A percentile compares a stretch with the other conserved stretches of the same genome.
Conservation (phyloP, 2,888 invertebrate genomes). For the Xanthia togata region DNA sequence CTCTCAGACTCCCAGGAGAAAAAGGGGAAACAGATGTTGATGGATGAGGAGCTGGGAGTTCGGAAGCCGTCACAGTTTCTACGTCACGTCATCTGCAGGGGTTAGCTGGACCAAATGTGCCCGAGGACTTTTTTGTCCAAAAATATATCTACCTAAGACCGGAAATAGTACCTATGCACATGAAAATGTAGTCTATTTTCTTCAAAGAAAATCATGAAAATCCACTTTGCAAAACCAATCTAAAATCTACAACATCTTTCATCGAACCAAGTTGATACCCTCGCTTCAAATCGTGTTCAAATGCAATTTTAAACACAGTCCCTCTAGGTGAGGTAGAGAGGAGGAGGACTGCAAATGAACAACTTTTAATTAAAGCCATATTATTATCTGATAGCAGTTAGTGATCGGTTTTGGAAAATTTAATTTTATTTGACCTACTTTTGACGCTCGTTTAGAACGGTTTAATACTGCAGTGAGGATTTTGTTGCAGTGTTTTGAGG, state of each 20-base stretch:
- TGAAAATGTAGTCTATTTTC: background rate
- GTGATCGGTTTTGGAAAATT: constrained; percentile 68
- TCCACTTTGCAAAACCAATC: background rate
- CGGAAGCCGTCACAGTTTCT: too few species aligned
- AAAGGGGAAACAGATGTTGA: too few species aligned
- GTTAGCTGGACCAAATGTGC: too few species aligned
- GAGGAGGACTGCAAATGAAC: constrained; percentile 64
- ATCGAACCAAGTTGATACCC: constrained; percentile 7
- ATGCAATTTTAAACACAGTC: constrained; percentile 61
- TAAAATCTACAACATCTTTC: constrained; percentile 5
- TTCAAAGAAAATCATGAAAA: background rate
- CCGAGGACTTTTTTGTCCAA: too few species aligned
- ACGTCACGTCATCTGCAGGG: too few species aligned
- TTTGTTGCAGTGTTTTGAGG: constrained; percentile 10
- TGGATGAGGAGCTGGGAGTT: background rate
- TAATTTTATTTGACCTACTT: constrained; percentile 67
- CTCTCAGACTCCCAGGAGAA: too few species aligned
- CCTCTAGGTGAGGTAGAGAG: background rate
- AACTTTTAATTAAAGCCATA: constrained; percentile 79
- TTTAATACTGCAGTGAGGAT: constrained; percentile 12
- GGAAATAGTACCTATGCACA: background rate
- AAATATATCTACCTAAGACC: background rate
- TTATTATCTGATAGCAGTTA: constrained; percentile 73
- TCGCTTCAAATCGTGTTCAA: constrained; percentile 52
- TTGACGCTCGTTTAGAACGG: constrained; percentile 20